These are phyloP conservation scores for Kuschelorhynchus macadamiae DNA, from an alignment of 2,888 invertebrate species.

Conservation along the genomic window DNA sequence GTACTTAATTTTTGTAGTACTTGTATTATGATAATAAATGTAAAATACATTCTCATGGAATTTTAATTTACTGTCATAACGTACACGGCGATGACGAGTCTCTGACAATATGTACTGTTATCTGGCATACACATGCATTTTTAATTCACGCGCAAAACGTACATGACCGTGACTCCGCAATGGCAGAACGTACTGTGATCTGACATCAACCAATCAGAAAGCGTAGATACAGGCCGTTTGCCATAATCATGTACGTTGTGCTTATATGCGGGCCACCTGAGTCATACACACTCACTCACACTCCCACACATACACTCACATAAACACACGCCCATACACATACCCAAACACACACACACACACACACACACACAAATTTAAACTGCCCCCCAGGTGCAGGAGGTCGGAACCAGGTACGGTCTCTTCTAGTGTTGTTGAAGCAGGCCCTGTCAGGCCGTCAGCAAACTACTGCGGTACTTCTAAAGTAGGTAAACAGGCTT, in stretches of 20 bases:
- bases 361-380: too few relatives aligned
- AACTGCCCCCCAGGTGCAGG: too few relatives aligned
- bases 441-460: too few relatives aligned
- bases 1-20: neutral
- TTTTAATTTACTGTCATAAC: conserved; percentile 2
- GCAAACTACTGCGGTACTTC: too few relatives aligned
- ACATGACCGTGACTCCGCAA: conserved; percentile 31
- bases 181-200: conserved; percentile 31
- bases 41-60: neutral
- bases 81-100: conserved; percentile 4
- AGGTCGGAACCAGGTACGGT: too few relatives aligned
- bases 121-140: conserved; percentile 1
- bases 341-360: too few relatives aligned
- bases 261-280: conserved; percentile 7
- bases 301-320: too few relatives aligned
- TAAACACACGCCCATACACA: too few relatives aligned
- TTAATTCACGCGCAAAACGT: conserved; percentile 12
- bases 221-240: conserved; percentile 3
- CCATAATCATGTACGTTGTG: conserved; percentile 2
- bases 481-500: too few relatives aligned
- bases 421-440: too few relatives aligned
- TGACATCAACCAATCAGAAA: conserved; percentile 29
- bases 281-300: too few relatives aligned
- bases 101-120: conserved; percentile 6
- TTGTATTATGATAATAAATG: neutral